Evolutionary conservation across 2,797 vertebrate species (phyloP).

Genomic region (Karalla daura): DNA sequence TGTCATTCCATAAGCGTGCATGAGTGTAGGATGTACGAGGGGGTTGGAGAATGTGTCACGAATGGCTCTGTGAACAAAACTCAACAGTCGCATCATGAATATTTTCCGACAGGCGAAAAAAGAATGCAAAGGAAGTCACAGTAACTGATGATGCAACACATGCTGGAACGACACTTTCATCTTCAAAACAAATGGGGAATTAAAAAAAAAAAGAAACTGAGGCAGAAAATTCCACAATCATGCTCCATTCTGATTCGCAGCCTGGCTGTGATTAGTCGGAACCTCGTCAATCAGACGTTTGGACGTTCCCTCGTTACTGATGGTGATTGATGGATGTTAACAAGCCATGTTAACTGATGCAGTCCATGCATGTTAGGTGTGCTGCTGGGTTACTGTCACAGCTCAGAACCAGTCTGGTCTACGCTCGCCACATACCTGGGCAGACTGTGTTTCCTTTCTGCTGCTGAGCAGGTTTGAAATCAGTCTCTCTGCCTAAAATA

Average conservation of each 20-base stretch:
- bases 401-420: slow-evolving; percentile 29
- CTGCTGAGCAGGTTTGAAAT: slow-evolving; percentile 75
- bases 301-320: slow-evolving; percentile 42
- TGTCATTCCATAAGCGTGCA: slow-evolving; percentile 39
- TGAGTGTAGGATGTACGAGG: slow-evolving; percentile 10
- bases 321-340: slow-evolving; percentile 38
- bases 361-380: slow-evolving; percentile 74
- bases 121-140: slow-evolving; percentile 16
- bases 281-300: slow-evolving; percentile 19
- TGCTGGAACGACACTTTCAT: slow-evolving; percentile 23
- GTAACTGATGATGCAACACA: slow-evolving; percentile 37
- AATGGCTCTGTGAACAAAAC: slow-evolving; percentile 14
- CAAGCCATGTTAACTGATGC: slow-evolving; percentile 38
- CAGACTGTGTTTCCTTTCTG: slow-evolving; percentile 59
- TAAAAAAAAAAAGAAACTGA: too few species aligned
- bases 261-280: not conserved
- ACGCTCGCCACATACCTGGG: slow-evolving; percentile 76
- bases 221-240: slow-evolving; percentile 14
- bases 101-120: slow-evolving; percentile 20
- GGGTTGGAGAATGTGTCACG: slow-evolving; percentile 10
- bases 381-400: slow-evolving; percentile 42
- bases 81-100: not conserved
- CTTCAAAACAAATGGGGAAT: not conserved
- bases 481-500: slow-evolving; percentile 77
- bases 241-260: slow-evolving; percentile 7